Percentiles rank a stretch among this genome's conserved stretches.
These are phyloP conservation scores for Meta bourneti DNA, from an alignment of 2,888 invertebrate genomes.

Conservation along the genomic window DNA sequence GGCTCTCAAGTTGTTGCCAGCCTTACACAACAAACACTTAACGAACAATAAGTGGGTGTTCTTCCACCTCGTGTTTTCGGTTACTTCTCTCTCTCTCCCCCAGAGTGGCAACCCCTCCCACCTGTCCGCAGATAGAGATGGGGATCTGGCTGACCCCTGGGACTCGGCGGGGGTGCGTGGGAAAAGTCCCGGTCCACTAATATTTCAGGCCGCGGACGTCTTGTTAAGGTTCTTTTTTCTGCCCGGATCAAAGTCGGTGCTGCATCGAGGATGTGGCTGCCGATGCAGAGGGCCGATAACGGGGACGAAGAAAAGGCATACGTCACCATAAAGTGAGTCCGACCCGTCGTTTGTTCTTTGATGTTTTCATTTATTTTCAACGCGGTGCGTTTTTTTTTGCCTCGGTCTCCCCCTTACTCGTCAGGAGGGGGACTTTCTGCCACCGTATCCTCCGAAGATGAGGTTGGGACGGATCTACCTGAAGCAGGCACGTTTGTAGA, in stretches of 20 bases:
- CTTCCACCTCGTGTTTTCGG: slow-evolving; percentile 1
- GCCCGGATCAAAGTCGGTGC: slow-evolving; percentile 59
- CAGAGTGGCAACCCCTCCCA: background rate
- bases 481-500: no score
- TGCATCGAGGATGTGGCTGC: background rate
- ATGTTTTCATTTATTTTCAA: slow-evolving; percentile 28
- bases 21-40: background rate
- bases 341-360: slow-evolving; percentile 34
- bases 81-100: background rate
- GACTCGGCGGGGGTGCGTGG: slow-evolving; percentile 67
- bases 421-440: slow-evolving; percentile 6
- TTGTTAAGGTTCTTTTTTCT: slow-evolving; percentile 45
- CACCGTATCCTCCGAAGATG: background rate
- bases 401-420: background rate
- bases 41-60: background rate
- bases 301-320: slow-evolving; percentile 28
- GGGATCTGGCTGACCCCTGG: slow-evolving; percentile 56
- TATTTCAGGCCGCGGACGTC: slow-evolving; percentile 64
- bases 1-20: no score
- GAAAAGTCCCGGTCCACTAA: slow-evolving; percentile 56
- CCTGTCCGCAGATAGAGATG: slow-evolving; percentile 30
- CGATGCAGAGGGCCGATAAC: slow-evolving; percentile 31
- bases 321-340: slow-evolving; percentile 65
- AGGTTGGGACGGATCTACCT: no score
- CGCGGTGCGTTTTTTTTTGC: background rate